Base-by-base conservation (phyloP, 2,888 invertebrate species). In the Nysson spinosus region DNA sequence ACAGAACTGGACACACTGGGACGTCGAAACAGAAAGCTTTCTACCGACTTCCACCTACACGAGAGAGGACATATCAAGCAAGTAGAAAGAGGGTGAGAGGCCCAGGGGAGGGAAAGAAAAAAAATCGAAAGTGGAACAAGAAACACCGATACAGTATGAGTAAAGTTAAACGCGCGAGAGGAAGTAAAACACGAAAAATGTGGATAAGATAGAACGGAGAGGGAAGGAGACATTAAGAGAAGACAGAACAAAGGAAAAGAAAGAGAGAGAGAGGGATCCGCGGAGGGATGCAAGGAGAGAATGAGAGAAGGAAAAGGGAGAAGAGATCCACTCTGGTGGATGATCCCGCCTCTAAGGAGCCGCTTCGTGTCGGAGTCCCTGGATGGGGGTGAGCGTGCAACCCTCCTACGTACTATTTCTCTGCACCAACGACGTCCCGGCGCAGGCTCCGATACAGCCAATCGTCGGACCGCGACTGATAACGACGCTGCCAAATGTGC, bases 381-480 rank as follows among this genome's bases (percentile, higher is more conserved):
- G 56, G 42, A 35, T 28, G 54, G 56, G 72, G 67, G 67, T 58
- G 52, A 73, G 63, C 67, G 49, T 42, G 58, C 52, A 57, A 44
- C 58, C 61, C 62, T 51, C 51, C 62, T 43, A 37, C 56, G 68
- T 52, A 54, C 47, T 37, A 42, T 46, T 16, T 49, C 60, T 35
- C 63, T 22, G 35, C 20, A 46, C 28, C 44, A 26, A 26, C 32
- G 66, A 63, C 66, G 74, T 77, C 74, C 82, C 75, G 80, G 86
- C 86, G 86, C 86, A 86, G 86, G 80, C 86, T 86, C 86, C 85
- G 83, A 84, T 85, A 82, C 86, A 85, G 85, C 86, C 86, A 85
- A 86, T 86, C 85, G 85, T 80, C 84, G 85, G 82, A 82, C 81
- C 83, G 85, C 81, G 81, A 85, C 82, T 85, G 85, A 86, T 85